phyloP scores from a whole-genome alignment of 2,888 invertebrate species.

The Mellilla xanthometata region DNA sequence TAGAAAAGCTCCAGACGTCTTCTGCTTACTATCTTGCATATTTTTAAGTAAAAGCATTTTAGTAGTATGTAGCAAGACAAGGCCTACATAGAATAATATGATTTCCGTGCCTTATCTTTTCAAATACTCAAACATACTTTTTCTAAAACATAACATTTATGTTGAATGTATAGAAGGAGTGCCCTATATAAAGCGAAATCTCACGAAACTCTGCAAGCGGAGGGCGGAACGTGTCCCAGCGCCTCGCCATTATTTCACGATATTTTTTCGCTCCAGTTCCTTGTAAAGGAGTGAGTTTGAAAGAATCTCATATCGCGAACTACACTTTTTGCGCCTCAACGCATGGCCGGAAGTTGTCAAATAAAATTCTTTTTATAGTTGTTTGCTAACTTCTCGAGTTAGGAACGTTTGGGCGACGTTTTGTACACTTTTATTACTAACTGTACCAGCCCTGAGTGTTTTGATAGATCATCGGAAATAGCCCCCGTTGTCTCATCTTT shows the following conservation, averaged over 20 bases:
- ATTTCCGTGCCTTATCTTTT: too few relatives aligned
- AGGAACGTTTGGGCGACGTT: slow-evolving; percentile 16
- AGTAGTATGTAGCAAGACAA: too few relatives aligned
- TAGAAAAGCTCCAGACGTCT: too few relatives aligned
- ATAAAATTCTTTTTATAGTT: slow-evolving; percentile 22
- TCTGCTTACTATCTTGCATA: too few relatives aligned
- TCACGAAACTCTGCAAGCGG: neutral
- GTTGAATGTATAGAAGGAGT: too few relatives aligned
- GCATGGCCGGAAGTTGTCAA: slow-evolving; percentile 15
- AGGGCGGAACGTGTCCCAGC: neutral
- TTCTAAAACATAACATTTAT: too few relatives aligned
- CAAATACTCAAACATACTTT: too few relatives aligned
- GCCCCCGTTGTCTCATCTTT: slow-evolving; percentile 45
- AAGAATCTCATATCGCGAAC: slow-evolving; percentile 9
- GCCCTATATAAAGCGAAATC: too few relatives aligned
- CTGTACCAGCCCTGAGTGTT: slow-evolving; percentile 40
- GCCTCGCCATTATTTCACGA: slow-evolving; percentile 7
- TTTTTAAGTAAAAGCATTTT: too few relatives aligned
- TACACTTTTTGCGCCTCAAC: slow-evolving; percentile 16
- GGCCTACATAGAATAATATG: too few relatives aligned
- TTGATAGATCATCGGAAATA: slow-evolving; percentile 58
- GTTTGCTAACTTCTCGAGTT: slow-evolving; percentile 13
- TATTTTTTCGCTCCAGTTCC: slow-evolving; percentile 8
- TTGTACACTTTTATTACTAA: slow-evolving; percentile 32
- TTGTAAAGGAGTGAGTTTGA: slow-evolving; percentile 10